Evolutionary conservation across 2,113 vertebrate species (phyloP).

Genomic region (Forbesichthys agassizii): DNA sequence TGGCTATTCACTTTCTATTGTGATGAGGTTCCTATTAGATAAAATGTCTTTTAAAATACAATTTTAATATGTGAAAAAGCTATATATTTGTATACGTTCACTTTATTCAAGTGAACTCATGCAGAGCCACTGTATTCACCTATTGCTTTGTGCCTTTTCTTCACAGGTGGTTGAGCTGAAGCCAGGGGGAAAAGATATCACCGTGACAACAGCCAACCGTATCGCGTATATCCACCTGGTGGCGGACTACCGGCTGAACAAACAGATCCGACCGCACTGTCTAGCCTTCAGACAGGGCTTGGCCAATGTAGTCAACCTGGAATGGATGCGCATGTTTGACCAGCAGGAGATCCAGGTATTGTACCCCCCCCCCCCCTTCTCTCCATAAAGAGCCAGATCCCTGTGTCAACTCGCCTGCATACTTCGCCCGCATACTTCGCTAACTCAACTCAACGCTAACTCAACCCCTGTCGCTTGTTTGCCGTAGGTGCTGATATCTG

Average conservation of each 20-base stretch:
- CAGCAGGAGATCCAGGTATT: conserved; percentile 96
- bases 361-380: too few relatives aligned
- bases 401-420: background rate
- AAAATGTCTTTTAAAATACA: background rate
- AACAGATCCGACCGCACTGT: conserved; percentile 94
- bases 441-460: background rate
- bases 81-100: background rate
- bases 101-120: background rate
- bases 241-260: conserved; percentile 93
- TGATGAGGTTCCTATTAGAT: too few relatives aligned
- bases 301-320: conserved; percentile 94
- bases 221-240: conserved; percentile 95
- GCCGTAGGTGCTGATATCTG: conserved; percentile 91
- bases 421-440: too few relatives aligned
- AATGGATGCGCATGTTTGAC: conserved; percentile 99
- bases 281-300: conserved; percentile 95
- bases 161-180: conserved; percentile 93
- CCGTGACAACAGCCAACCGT: conserved; percentile 92
- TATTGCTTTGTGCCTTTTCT: conserved; percentile 7
- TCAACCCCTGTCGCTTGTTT: background rate
- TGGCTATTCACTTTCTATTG: too few relatives aligned
- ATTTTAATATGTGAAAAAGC: too few relatives aligned
- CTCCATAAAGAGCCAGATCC: too few relatives aligned
- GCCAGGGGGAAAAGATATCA: conserved; percentile 90
- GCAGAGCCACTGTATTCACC: background rate